Evolutionary conservation across 2,797 vertebrate species (phyloP), one percentile per base, ranked within the genome.

Genomic region (Pseudotriccus pelzelni): DNA sequence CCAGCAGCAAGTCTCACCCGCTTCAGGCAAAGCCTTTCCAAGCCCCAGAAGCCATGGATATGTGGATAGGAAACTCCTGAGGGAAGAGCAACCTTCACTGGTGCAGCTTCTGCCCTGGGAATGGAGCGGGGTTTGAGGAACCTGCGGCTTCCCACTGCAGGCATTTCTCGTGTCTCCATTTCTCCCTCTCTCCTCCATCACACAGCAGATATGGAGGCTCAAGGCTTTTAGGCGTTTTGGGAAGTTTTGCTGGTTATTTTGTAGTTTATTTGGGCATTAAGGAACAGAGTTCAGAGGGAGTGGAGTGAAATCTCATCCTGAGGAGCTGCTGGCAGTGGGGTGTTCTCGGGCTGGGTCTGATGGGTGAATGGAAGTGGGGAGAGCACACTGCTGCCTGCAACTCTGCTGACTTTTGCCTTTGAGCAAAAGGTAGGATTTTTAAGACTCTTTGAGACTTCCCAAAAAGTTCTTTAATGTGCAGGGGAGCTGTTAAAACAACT

Each of bases 1-100:
- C 0, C 5, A 19, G 56, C 39, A 36, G 44, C 14, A 23, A 47
- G 10, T 49, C 46, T 46, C 27, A 68, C 12, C 46, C 0, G 5
- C 84, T 64, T 56, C 58, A 32, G 37, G 67, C 32, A 60, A 53
- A 74, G 39, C 50, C 62, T 74, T 73, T 43, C 16, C 22, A 2
- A 68, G 79, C 37, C 37, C 53, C 19, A 37, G 62, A 62, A 64
- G 30, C 46, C 12, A 1, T 8, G 12, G 5, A 24, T 17, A 24
- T 0, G 2, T 49, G 21, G n/a, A 22, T 20, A 18, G 15, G 34
- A 43, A 25, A 44, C 28, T 55, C 43, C 20, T 63, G 32, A 60
- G 77, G 50, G 43, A 46, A 44, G 47, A 80, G 32, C 18, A 25
- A 23, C 32, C 37, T 72, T 69, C 6, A 8, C 39, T 62, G 43